A percentile compares a stretch with the other conserved stretches of the same genome.
phyloP scores from a whole-genome alignment of 2,113 vertebrate species.

The Jaculus jaculus region DNA sequence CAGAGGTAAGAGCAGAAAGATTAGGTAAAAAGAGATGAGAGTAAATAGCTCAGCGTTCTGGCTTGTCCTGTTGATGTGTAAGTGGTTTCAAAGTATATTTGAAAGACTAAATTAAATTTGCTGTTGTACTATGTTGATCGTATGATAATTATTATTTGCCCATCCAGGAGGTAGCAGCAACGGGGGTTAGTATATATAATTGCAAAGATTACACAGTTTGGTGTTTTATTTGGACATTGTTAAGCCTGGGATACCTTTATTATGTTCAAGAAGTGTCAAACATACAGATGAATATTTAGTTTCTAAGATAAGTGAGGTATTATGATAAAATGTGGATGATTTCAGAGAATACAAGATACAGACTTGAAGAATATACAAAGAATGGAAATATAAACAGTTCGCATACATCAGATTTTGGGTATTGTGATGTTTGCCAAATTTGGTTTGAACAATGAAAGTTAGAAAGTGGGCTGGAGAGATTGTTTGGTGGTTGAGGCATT shows the following conservation, averaged over 20 bases:
- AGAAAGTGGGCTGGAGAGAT: too few relatives aligned
- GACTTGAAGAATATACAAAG: background rate
- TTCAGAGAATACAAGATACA: background rate
- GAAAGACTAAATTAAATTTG: background rate
- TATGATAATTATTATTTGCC: background rate
- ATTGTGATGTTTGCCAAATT: background rate
- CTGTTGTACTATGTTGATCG: background rate
- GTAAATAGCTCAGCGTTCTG: background rate
- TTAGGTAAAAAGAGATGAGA: background rate
- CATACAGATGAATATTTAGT: background rate
- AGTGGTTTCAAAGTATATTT: background rate
- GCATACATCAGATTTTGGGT: accelerated
- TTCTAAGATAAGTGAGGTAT: background rate
- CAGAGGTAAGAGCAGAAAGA: background rate
- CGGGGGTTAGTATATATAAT: background rate
- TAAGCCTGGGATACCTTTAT: background rate
- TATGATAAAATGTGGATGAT: background rate
- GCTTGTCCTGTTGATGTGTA: too few relatives aligned
- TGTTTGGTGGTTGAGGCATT: too few relatives aligned
- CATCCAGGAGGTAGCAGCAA: background rate
- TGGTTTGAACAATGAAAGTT: background rate
- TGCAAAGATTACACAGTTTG: background rate
- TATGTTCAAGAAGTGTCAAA: background rate
- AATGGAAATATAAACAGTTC: background rate
- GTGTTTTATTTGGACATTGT: background rate